phyloP scores from a whole-genome alignment of 2,888 invertebrate species.

The Mesorhabditis sp. region DNA sequence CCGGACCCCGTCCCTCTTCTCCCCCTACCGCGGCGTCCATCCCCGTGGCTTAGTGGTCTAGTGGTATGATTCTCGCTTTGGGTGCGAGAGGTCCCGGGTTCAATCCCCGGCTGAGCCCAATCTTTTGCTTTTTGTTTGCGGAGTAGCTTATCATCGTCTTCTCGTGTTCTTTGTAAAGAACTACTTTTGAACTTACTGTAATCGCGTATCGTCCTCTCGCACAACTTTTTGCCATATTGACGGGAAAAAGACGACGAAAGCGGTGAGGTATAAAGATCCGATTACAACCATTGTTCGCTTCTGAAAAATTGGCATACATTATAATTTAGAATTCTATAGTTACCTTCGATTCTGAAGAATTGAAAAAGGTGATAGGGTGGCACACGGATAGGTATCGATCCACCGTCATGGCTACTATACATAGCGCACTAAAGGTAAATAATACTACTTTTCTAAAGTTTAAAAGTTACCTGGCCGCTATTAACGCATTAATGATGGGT shows the following conservation, averaged over 20 bases:
- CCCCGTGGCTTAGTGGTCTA: conserved; percentile 29
- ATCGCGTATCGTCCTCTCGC: neutral
- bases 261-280: conserved; percentile 58
- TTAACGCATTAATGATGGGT: conserved; percentile 61
- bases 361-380: conserved; percentile 52
- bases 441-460: neutral
- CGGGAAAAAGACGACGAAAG: conserved; percentile 60
- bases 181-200: too few relatives aligned
- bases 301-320: neutral
- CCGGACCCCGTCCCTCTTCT: neutral
- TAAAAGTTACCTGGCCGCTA: conserved; percentile 57
- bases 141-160: conserved; percentile 1
- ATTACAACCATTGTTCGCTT: conserved; percentile 59
- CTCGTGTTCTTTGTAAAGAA: neutral
- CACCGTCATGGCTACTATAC: conserved; percentile 63
- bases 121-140: conserved; percentile 8
- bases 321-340: neutral
- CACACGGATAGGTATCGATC: conserved; percentile 63
- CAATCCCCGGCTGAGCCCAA: conserved; percentile 39
- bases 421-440: conserved; percentile 58
- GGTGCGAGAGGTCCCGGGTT: conserved; percentile 54
- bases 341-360: conserved; percentile 54
- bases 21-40: neutral
- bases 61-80: conserved; percentile 53
- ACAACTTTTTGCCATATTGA: conserved; percentile 60